These are phyloP conservation scores for Pardosa pseudoannulata DNA, from an alignment of 2,888 invertebrate genomes.

Conservation along the genomic window DNA sequence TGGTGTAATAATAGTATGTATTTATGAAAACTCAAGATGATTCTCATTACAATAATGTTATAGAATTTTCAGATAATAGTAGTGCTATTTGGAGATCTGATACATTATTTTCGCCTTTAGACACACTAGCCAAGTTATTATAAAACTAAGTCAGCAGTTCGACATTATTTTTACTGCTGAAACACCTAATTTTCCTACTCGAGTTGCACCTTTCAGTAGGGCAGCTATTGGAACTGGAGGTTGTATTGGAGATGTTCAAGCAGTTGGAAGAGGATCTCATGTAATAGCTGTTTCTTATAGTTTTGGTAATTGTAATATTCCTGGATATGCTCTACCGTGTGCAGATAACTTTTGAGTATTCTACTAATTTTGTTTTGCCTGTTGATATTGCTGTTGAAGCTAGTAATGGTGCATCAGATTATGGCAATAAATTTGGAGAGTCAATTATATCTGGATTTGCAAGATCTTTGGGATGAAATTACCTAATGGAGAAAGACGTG, in stretches of 20 bases:
- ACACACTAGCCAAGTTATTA: constrained; percentile 84
- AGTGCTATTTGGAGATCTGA: constrained; percentile 92
- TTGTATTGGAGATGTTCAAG: constrained; percentile 94
- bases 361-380: constrained; percentile 92
- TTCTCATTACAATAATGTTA: constrained; percentile 94
- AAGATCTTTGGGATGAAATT: constrained; percentile 90
- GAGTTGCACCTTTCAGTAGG: constrained; percentile 97
- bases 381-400: constrained; percentile 94
- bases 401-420: constrained; percentile 88
- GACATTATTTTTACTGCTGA: constrained; percentile 99
- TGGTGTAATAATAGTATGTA: constrained; percentile 88
- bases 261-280: constrained; percentile 96
- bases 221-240: constrained; percentile 98
- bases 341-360: constrained; percentile 88
- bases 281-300: constrained; percentile 97
- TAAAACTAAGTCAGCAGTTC: constrained; percentile 80
- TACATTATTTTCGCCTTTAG: constrained; percentile 84
- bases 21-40: constrained; percentile 91
- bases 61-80: constrained; percentile 98
- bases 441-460: constrained; percentile 94
- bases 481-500: constrained; percentile 83
- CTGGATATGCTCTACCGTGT: constrained; percentile 91
- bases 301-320: constrained; percentile 93
- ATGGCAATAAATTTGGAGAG: constrained; percentile 99
- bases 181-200: constrained; percentile 98